Percentiles rank a stretch among this genome's conserved stretches.
phyloP scores from a whole-genome alignment of 2,113 vertebrate species.

The Tautogolabrus adspersus region DNA sequence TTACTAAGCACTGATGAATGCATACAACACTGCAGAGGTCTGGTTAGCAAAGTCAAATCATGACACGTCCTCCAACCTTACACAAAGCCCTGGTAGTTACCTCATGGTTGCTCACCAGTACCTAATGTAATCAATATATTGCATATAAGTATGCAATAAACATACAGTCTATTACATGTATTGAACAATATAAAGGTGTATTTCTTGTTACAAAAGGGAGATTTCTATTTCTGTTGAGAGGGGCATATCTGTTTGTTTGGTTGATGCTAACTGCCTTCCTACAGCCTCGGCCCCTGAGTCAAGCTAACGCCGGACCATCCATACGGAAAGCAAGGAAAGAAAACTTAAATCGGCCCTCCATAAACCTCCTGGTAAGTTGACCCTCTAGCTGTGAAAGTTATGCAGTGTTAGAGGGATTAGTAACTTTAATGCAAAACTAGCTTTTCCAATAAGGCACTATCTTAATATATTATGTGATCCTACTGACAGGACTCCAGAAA shows the following conservation, averaged over 20 bases:
- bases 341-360: not conserved
- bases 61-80: not conserved
- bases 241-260: not conserved
- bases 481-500: slow-evolving; percentile 40
- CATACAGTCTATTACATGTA: too few species aligned
- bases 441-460: not conserved
- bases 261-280: not conserved
- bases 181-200: too few species aligned
- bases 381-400: not conserved
- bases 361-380: not conserved
- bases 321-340: not conserved
- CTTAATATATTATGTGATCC: slow-evolving; percentile 3
- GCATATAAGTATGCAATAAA: too few species aligned
- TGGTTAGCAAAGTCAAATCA: not conserved
- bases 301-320: not conserved
- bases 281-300: not conserved
- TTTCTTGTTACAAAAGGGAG: not conserved
- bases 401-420: not conserved
- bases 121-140: too few species aligned
- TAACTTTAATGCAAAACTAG: not conserved
- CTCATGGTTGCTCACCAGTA: not conserved
- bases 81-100: too few species aligned
- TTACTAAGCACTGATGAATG: not conserved
- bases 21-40: not conserved
- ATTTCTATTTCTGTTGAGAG: not conserved